Conservation (phyloP, 2,888 invertebrate genomes). For the Athetis lepigone region DNA sequence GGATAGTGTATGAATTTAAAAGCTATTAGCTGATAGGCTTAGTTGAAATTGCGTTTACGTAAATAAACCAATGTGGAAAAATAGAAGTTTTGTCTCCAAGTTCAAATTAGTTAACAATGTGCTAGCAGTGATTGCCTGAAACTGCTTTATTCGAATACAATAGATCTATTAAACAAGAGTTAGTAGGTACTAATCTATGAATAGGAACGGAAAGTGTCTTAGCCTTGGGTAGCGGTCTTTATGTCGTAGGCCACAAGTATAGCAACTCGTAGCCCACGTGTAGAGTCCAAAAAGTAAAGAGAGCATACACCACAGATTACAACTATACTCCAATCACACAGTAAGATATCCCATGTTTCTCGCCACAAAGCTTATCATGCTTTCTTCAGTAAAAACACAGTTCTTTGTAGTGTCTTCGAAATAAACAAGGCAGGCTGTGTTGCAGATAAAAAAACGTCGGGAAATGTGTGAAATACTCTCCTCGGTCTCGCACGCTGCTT, state of each 20-base stretch:
- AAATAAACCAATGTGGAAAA: conserved; percentile 5
- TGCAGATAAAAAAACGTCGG: conserved; percentile 56
- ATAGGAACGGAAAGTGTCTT: conserved; percentile 14
- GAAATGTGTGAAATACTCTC: conserved; percentile 66
- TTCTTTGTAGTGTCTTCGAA: conserved; percentile 59
- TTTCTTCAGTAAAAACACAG: conserved; percentile 47
- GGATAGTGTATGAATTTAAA: conserved; percentile 38
- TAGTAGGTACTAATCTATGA: conserved; percentile 14
- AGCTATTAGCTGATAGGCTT: conserved; percentile 36
- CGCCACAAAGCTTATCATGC: conserved; percentile 49
- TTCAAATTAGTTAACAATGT: conserved; percentile 22
- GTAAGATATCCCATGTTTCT: conserved; percentile 17
- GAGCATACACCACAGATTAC: too few relatives aligned
- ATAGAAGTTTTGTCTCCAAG: conserved; percentile 20
- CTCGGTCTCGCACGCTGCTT: conserved; percentile 47
- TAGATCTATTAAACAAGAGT: conserved; percentile 33
- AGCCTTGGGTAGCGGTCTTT: conserved; percentile 18
- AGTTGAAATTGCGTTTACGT: conserved; percentile 16
- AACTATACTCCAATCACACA: conserved; percentile 27
- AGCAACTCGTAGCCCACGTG: conserved; percentile 21
- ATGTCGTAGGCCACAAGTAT: conserved; percentile 12
- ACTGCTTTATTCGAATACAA: conserved; percentile 46
- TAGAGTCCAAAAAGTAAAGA: background rate
- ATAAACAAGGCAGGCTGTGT: conserved; percentile 61
- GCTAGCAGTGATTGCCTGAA: conserved; percentile 17